Conservation (phyloP, 2,888 invertebrate species). For the Drosophila meridionalis region DNA sequence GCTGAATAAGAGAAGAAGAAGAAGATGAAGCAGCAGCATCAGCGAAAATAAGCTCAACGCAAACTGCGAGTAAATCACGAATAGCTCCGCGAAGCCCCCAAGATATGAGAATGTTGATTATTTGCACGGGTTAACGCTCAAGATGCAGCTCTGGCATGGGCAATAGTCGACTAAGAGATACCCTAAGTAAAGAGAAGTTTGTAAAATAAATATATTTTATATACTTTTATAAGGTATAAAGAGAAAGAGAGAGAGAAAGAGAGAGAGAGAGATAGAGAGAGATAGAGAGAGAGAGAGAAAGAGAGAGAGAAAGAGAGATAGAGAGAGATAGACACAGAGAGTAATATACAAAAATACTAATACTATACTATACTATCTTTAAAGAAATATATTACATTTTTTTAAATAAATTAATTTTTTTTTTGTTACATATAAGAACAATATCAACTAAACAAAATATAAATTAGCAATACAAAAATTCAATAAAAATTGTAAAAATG, state of each 20-base stretch:
- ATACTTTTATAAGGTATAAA: too few species aligned
- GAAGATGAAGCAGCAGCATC: neutral
- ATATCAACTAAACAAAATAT: neutral
- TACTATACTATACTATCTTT: too few species aligned
- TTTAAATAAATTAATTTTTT: neutral
- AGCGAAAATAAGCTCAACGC: slow-evolving; percentile 21
- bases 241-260: too few species aligned
- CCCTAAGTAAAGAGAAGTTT: neutral
- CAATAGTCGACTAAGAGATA: slow-evolving; percentile 1
- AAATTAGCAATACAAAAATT: too few species aligned
- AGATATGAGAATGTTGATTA: slow-evolving; percentile 80
- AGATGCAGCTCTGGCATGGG: slow-evolving; percentile 13
- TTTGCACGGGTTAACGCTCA: slow-evolving; percentile 66
- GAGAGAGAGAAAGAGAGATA: too few species aligned
- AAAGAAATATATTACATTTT: neutral
- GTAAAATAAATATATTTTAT: too few species aligned
- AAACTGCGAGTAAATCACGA: slow-evolving; percentile 76
- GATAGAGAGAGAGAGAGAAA: too few species aligned
- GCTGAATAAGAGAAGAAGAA: slow-evolving; percentile 57
- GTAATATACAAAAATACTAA: too few species aligned
- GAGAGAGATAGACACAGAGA: too few species aligned
- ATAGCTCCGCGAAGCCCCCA: slow-evolving; percentile 59
- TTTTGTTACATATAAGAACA: too few species aligned
- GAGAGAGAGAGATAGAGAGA: too few species aligned
- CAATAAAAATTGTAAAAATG: neutral